Evolutionary conservation across 2,888 invertebrate genomes (phyloP).

Genomic region (Rotaria sp.): DNA sequence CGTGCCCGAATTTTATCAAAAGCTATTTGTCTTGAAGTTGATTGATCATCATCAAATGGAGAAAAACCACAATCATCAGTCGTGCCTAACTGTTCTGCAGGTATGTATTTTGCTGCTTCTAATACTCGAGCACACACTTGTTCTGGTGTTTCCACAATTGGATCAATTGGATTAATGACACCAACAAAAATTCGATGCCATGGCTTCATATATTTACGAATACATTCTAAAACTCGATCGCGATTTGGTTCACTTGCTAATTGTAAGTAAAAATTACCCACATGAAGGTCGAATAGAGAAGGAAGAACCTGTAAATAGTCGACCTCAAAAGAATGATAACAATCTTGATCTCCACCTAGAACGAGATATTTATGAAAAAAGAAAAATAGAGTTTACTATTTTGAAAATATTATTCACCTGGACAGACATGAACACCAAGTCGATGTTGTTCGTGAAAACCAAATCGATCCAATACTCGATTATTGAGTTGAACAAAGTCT

Average conservation of each 20-base stretch:
- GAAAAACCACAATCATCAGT: slow-evolving; percentile 27
- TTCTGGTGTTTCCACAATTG: background rate
- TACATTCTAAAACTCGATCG: background rate
- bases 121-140: background rate
- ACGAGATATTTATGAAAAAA: background rate
- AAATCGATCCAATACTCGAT: slow-evolving; percentile 25
- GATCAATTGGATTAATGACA: background rate
- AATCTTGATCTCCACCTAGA: background rate
- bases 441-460: background rate
- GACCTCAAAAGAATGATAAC: background rate
- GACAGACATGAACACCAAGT: slow-evolving; percentile 28
- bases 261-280: background rate
- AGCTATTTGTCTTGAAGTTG: background rate
- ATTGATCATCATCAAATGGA: slow-evolving; percentile 21
- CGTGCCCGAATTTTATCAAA: background rate
- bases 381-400: too few species aligned
- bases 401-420: background rate
- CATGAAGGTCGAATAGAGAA: background rate
- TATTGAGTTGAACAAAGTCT: background rate
- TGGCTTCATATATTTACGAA: slow-evolving; percentile 5
- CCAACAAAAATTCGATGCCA: slow-evolving; percentile 16
- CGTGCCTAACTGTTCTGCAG: background rate
- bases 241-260: background rate
- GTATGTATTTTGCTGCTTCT: background rate
- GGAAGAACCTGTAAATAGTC: background rate